Evolutionary conservation across 92 coral and sea anemone genomes (phyloP).

Genomic region (Blastomussa wellsi): DNA sequence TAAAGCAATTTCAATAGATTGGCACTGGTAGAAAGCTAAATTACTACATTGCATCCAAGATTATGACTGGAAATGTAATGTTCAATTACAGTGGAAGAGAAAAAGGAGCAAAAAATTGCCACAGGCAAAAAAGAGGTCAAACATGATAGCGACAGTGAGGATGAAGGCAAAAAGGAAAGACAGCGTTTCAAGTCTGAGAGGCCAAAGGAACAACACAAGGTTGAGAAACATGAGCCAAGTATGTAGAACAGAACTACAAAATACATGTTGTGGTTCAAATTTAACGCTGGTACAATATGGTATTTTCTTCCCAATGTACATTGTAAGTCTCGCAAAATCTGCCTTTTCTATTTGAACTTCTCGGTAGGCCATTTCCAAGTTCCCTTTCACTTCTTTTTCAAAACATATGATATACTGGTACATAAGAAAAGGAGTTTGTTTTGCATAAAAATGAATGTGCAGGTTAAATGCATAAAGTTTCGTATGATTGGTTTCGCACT

Average conservation of each 20-base stretch:
- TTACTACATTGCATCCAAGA: not conserved
- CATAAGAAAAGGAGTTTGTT: too few species aligned
- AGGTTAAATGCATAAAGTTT: too few species aligned
- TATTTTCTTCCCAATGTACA: too few species aligned
- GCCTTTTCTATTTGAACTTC: too few species aligned
- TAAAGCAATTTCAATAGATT: not conserved
- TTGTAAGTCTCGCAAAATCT: too few species aligned
- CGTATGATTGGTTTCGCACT: too few species aligned
- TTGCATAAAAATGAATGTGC: too few species aligned
- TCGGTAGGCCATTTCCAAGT: too few species aligned
- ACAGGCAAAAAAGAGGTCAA: not conserved
- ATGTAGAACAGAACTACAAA: not conserved
- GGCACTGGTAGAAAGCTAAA: not conserved
- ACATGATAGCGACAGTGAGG: slow-evolving; percentile 51
- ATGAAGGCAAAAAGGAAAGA: slow-evolving; percentile 60
- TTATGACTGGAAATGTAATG: not conserved
- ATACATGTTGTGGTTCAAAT: too few species aligned
- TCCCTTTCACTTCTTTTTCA: too few species aligned
- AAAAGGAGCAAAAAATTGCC: not conserved
- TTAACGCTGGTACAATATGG: too few species aligned
- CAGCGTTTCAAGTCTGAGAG: slow-evolving; percentile 74
- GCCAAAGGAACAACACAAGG: slow-evolving; percentile 52
- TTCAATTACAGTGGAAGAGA: not conserved
- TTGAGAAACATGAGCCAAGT: slow-evolving; percentile 60
- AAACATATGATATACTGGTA: too few species aligned